A percentile compares a stretch with the other conserved stretches of the same genome.
Evolutionary conservation across 92 coral and sea anemone species (phyloP).

Genomic region (Isaurus tuberculatus): DNA sequence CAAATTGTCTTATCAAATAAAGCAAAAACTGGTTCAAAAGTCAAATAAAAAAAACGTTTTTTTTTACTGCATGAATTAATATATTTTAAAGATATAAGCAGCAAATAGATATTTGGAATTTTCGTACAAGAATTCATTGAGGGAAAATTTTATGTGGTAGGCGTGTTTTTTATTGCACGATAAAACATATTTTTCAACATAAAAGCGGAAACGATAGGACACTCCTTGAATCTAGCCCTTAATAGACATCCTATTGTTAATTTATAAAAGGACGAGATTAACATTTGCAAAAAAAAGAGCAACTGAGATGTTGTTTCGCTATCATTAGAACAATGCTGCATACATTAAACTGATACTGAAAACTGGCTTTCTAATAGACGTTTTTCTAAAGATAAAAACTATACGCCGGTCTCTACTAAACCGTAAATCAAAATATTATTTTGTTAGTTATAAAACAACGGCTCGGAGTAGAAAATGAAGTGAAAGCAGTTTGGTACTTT

Average conservation of each 20-base stretch:
- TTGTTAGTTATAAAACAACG: background rate
- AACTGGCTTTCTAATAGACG: background rate
- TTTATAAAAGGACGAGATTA: background rate
- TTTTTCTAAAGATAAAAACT: background rate
- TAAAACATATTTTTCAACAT: background rate
- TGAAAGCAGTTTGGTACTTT: background rate
- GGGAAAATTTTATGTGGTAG: background rate
- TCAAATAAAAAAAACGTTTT: too few species aligned
- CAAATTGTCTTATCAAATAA: too few species aligned
- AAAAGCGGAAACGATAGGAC: background rate
- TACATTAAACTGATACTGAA: background rate
- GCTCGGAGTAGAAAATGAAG: background rate
- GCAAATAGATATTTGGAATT: background rate
- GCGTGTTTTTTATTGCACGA: background rate
- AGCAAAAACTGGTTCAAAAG: too few species aligned
- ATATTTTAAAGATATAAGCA: too few species aligned
- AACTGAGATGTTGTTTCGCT: constrained; percentile 7
- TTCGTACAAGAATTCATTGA: background rate
- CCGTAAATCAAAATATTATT: background rate
- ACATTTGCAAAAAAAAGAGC: constrained; percentile 2
- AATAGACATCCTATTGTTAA: background rate
- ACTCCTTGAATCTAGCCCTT: constrained; percentile 15
- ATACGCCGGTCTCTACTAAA: background rate
- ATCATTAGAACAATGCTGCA: constrained; percentile 18
- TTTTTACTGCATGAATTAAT: too few species aligned